Percentiles rank a stretch among this genome's conserved stretches.
These are phyloP conservation scores for Trematomus bernacchii DNA, from an alignment of 2,797 vertebrate species.

Conservation along the genomic window DNA sequence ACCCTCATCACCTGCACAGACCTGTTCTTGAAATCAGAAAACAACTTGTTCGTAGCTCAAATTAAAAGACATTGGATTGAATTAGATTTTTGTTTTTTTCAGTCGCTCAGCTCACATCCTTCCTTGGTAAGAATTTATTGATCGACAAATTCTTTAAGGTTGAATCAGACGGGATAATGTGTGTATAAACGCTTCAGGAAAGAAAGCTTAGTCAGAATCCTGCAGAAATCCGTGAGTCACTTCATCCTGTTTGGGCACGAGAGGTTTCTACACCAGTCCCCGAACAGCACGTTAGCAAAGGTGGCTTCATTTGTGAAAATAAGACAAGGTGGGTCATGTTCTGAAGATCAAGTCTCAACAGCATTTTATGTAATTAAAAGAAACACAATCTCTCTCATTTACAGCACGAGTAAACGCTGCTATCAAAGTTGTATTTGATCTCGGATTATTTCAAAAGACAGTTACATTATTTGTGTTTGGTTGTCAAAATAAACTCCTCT, in stretches of 20 bases:
- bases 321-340: slow-evolving; percentile 47
- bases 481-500: neutral
- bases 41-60: too few species aligned
- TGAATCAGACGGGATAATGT: slow-evolving; percentile 10
- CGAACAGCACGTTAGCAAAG: slow-evolving; percentile 18
- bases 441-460: slow-evolving; percentile 1
- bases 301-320: slow-evolving; percentile 36
- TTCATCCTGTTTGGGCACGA: slow-evolving; percentile 71
- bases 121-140: neutral
- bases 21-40: slow-evolving; percentile 1
- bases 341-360: slow-evolving; percentile 26
- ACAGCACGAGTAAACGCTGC: neutral
- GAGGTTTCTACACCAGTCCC: slow-evolving; percentile 30
- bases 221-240: slow-evolving; percentile 69
- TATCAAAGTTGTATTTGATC: neutral
- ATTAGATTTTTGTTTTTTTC: neutral
- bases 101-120: neutral
- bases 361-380: neutral
- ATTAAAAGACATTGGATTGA: neutral
- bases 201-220: slow-evolving; percentile 49
- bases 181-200: neutral
- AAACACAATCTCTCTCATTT: slow-evolving; percentile 7
- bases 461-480: neutral
- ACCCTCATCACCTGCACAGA: neutral
- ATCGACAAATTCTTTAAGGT: neutral